Evolutionary conservation across 1,140 invertebrate genomes (phyloP).

Genomic region (Druon quercuslanigerum): DNA sequence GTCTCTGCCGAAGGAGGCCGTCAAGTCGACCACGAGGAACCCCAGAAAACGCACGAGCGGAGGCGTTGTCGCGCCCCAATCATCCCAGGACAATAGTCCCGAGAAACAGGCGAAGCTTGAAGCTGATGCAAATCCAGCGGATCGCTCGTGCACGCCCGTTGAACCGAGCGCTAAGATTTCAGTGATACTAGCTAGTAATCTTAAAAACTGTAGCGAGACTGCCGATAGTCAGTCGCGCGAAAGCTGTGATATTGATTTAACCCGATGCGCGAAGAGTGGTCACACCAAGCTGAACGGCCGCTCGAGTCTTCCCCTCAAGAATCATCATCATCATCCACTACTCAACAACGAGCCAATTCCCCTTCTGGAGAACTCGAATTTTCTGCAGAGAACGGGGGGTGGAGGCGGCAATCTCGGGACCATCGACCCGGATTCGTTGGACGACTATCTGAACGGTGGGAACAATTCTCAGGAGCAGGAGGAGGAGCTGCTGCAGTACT

Average conservation of each 20-base stretch:
- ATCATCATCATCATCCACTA: conserved; percentile 38
- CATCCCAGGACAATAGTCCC: conserved; percentile 63
- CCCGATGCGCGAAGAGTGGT: conserved; percentile 49
- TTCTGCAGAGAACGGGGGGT: conserved; percentile 44
- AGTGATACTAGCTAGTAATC: conserved; percentile 60
- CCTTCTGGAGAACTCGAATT: conserved; percentile 55
- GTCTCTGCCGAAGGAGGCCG: conserved; percentile 50
- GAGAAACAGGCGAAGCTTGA: conserved; percentile 69
- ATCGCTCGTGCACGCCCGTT: conserved; percentile 23
- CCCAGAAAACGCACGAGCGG: conserved; percentile 66
- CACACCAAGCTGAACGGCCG: conserved; percentile 59
- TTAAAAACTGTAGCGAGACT: conserved; percentile 52
- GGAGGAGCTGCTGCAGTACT: conserved; percentile 87
- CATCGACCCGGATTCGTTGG: conserved; percentile 85
- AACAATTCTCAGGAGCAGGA: conserved; percentile 88
- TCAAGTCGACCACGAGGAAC: conserved; percentile 58
- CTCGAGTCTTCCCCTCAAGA: conserved; percentile 46
- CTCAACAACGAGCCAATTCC: conserved; percentile 62
- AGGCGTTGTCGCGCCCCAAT: conserved; percentile 50
- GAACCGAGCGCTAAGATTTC: conserved; percentile 55
- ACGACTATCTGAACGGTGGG: conserved; percentile 85
- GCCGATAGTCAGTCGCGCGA: conserved; percentile 52
- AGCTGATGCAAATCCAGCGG: conserved; percentile 40
- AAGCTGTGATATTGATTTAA: conserved; percentile 66
- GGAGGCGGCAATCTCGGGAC: conserved; percentile 75